phyloP scores from a whole-genome alignment of 2,888 invertebrate species.

The Electrophaes corylata region DNA sequence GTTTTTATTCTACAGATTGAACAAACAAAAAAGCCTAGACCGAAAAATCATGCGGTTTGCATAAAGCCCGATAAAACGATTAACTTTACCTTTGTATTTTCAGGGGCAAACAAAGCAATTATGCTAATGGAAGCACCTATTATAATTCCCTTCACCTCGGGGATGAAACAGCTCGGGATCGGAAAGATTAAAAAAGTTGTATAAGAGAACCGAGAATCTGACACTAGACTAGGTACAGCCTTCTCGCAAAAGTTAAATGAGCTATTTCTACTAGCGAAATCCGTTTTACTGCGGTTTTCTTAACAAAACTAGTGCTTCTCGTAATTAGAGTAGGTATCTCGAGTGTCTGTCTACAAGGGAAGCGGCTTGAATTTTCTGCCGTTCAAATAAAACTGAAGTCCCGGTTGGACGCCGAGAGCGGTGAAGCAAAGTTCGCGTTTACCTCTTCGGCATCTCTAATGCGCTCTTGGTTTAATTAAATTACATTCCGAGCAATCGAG shows the following conservation, averaged over 20 bases:
- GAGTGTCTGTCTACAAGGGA: conserved; percentile 32
- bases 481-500: conserved; percentile 62
- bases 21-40: conserved; percentile 31
- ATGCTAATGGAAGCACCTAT: conserved; percentile 42
- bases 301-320: conserved; percentile 18
- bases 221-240: not conserved
- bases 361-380: conserved; percentile 43
- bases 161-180: conserved; percentile 24
- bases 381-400: conserved; percentile 53
- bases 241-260: conserved; percentile 3
- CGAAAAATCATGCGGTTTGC: conserved; percentile 30
- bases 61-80: conserved; percentile 39
- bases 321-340: conserved; percentile 30
- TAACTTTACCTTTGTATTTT: conserved; percentile 42
- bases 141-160: conserved; percentile 28
- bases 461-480: conserved; percentile 72
- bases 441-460: conserved; percentile 61
- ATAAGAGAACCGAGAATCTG: conserved; percentile 1
- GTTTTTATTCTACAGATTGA: conserved; percentile 31
- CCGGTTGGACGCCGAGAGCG: conserved; percentile 42
- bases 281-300: conserved; percentile 9
- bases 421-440: conserved; percentile 56
- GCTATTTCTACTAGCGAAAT: conserved; percentile 6
- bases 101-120: conserved; percentile 45
- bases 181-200: conserved; percentile 22